Conservation (phyloP, 2,888 invertebrate genomes). For the Melanotus villosus region DNA sequence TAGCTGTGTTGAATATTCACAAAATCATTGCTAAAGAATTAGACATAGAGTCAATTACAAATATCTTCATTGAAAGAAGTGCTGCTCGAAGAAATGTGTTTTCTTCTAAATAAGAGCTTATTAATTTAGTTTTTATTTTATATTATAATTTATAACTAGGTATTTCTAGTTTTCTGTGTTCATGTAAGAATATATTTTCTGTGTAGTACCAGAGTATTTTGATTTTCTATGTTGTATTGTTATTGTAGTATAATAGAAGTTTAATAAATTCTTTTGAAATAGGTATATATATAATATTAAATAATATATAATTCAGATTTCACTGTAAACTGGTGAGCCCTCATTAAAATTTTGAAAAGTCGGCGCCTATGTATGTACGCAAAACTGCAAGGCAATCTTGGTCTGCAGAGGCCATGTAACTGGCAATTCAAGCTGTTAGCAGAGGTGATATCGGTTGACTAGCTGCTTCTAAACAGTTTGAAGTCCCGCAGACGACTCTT, state of each 20-base stretch:
- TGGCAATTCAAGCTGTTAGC: not conserved
- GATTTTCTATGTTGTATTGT: not conserved
- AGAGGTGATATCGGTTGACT: slow-evolving; percentile 6
- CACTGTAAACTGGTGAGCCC: not conserved
- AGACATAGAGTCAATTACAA: not conserved
- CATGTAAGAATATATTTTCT: not conserved
- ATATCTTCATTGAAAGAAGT: not conserved
- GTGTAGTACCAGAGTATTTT: too few relatives aligned
- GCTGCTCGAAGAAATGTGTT: not conserved
- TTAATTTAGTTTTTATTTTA: not conserved
- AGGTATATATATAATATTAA: not conserved
- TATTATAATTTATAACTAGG: not conserved
- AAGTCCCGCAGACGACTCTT: slow-evolving; percentile 9
- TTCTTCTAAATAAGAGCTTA: not conserved
- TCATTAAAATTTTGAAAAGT: not conserved
- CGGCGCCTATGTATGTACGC: not conserved
- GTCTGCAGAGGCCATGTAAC: slow-evolving; percentile 3
- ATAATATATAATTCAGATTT: not conserved
- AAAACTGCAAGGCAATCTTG: slow-evolving; percentile 12
- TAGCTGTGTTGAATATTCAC: not conserved
- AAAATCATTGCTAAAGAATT: not conserved
- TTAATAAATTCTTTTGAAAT: not conserved
- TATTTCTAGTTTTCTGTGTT: not conserved
- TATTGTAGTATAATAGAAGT: not conserved
- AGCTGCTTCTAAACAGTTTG: slow-evolving; percentile 7